Conservation (phyloP, 2,797 vertebrate genomes). For the Ctenochaetus hawaiiensis region DNA sequence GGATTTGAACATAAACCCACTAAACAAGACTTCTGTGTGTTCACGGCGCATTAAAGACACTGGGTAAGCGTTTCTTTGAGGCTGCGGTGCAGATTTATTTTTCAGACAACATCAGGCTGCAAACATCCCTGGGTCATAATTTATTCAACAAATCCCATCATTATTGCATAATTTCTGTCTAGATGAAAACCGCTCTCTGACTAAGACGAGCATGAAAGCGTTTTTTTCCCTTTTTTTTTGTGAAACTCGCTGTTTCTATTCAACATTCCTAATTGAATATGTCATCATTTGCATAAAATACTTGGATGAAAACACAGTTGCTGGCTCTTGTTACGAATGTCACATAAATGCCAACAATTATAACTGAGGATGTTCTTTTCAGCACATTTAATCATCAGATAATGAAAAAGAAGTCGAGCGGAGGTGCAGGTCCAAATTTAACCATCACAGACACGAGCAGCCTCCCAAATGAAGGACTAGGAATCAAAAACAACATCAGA, state of each 20-base stretch:
- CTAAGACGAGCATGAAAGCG: conserved; percentile 36
- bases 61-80: no score
- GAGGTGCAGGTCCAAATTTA: conserved; percentile 45
- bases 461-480: conserved; percentile 7
- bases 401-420: conserved; percentile 18
- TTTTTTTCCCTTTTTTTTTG: conserved; percentile 4
- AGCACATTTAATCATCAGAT: conserved; percentile 34
- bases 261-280: conserved; percentile 46
- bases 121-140: conserved; percentile 60
- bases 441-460: conserved; percentile 7
- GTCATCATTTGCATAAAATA: conserved; percentile 57
- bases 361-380: conserved; percentile 24
- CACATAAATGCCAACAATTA: conserved; percentile 54
- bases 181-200: conserved; percentile 44
- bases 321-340: conserved; percentile 43
- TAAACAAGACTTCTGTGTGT: neutral
- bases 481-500: conserved; percentile 12
- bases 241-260: conserved; percentile 48
- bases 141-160: conserved; percentile 64
- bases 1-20: neutral
- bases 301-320: conserved; percentile 35
- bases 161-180: conserved; percentile 48
- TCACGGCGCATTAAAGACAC: neutral
- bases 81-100: conserved; percentile 32
- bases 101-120: conserved; percentile 45